A percentile compares a stretch with the other conserved stretches of the same genome.
These are phyloP conservation scores for Cryptocheilus praepositus DNA, from an alignment of 2,888 invertebrate species.

Conservation along the genomic window DNA sequence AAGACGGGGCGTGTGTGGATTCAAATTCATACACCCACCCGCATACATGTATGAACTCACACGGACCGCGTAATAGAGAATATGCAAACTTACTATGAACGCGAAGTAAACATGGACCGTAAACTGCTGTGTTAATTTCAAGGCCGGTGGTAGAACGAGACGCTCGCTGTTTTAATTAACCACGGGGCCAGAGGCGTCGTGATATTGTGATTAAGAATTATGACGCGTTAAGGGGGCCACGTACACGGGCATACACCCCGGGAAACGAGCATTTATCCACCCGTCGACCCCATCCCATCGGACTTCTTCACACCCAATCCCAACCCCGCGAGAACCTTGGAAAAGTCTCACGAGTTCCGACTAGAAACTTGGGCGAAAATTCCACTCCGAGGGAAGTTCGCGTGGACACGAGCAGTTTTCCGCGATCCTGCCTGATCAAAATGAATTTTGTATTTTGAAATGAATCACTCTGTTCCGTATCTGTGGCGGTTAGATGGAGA, in stretches of 20 bases:
- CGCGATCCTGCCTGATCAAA: too few relatives aligned
- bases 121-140: conserved; percentile 56
- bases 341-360: too few relatives aligned
- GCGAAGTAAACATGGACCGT: conserved; percentile 46
- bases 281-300: not conserved
- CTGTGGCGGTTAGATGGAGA: too few relatives aligned
- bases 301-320: too few relatives aligned
- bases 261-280: not conserved
- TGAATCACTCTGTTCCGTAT: too few relatives aligned
- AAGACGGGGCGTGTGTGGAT: conserved; percentile 2
- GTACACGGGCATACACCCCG: not conserved
- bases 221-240: conserved; percentile 19
- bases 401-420: too few relatives aligned
- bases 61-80: conserved; percentile 41
- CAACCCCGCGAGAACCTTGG: too few relatives aligned
- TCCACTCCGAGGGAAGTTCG: too few relatives aligned
- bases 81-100: conserved; percentile 51
- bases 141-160: conserved; percentile 43
- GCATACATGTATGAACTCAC: conserved; percentile 22
- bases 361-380: too few relatives aligned
- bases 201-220: conserved; percentile 43
- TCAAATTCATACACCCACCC: conserved; percentile 8
- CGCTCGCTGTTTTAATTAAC: conserved; percentile 42
- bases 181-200: conserved; percentile 23
- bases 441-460: too few relatives aligned